Conservation (phyloP, 2,113 vertebrate species). For the Sus scrofa region T2T-Sscrofa CM000813.6:161552001-161552500, state of each 20-base stretch:
- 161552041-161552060: background rate
- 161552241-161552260: background rate
- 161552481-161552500: background rate
- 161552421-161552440: background rate
- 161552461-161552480: background rate
- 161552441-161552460: background rate
- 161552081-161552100: background rate
- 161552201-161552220: background rate
- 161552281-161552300: fast-evolving
- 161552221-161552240: background rate
- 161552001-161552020: background rate
- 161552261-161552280: background rate
- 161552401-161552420: background rate
- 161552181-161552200: background rate
- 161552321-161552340: background rate
- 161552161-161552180: background rate
- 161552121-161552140: background rate
- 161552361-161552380: background rate
- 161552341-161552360: background rate
- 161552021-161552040: background rate
- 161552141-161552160: background rate
- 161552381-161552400: no score
- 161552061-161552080: background rate
- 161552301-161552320: background rate
- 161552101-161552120: background rate